Percentiles rank a stretch among this genome's conserved stretches.
Conservation (phyloP, 2,888 invertebrate species). For the Atrina japonica region DNA sequence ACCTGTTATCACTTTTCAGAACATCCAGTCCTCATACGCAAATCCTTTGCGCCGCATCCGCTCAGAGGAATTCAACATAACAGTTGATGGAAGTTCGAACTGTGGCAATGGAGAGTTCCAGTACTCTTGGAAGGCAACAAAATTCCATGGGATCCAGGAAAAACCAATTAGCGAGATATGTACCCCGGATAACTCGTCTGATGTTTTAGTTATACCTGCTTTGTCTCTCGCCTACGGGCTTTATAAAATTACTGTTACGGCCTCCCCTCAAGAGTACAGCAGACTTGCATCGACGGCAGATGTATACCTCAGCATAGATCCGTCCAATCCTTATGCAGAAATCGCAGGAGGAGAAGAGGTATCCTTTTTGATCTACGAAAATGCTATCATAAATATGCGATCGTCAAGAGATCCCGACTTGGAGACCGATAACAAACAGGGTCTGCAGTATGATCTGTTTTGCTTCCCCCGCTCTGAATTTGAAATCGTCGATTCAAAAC, state of each 20-base stretch:
- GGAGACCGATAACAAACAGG: constrained; percentile 57
- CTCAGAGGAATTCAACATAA: constrained; percentile 63
- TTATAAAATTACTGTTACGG: constrained; percentile 69
- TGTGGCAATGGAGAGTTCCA: constrained; percentile 50
- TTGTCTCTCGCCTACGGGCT: constrained; percentile 66
- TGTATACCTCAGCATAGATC: constrained; percentile 60
- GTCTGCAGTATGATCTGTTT: constrained; percentile 69
- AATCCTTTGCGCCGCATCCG: constrained; percentile 54
- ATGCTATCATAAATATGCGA: constrained; percentile 65
- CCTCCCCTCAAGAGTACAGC: constrained; percentile 61
- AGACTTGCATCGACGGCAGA: constrained; percentile 48
- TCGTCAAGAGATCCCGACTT: constrained; percentile 71
- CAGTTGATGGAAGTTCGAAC: constrained; percentile 49
- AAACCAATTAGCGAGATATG: constrained; percentile 61
- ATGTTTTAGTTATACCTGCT: constrained; percentile 56
- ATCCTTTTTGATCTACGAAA: constrained; percentile 67
- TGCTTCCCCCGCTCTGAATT: constrained; percentile 64
- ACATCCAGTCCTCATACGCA: constrained; percentile 36
- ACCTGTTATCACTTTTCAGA: constrained; percentile 40
- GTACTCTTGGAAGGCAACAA: constrained; percentile 69
- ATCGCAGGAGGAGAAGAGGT: constrained; percentile 64
- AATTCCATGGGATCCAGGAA: constrained; percentile 54
- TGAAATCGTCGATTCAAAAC: constrained; percentile 20
- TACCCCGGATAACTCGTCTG: constrained; percentile 50
- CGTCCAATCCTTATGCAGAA: constrained; percentile 66